Evolutionary conservation across 2,113 vertebrate genomes (phyloP), one percentile per base, ranked within the genome.

Genomic region (Oenanthe melanoleuca): DNA sequence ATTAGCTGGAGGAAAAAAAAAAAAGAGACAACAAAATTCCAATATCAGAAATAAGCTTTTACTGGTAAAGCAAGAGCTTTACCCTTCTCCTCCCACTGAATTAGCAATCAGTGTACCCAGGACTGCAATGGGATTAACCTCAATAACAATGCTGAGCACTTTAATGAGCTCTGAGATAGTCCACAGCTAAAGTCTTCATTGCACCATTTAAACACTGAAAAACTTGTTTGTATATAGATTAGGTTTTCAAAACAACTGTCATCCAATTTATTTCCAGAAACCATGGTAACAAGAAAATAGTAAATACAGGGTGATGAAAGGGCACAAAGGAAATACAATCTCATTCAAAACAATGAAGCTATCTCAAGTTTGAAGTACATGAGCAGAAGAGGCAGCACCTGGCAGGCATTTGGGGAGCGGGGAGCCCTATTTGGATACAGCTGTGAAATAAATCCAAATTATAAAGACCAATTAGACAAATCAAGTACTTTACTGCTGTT

Each of bases 211-310:
- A 86, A 90, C 42, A 80, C 29, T 24, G 22, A 83, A 87, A 87
- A 55, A 84, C 18, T 65, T 89, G 69, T 89, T 50, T 87, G 64
- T 65, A 55, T 60, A 67, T 52, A 77, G 66, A 75, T 72, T 69
- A 55, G 70, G 31, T 74, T 93, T 93, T 85, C 74, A 55, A 88
- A 93, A 95, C 40, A 88, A 72, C 26, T 61, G 29, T 47, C n/a
- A 57, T 45, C 49, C 50, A n/a, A 64, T 83, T 88, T 86, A 65
- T 71, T 91, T 86, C 65, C 81, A 74, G 70, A 93, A 95, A 82
- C 40, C 44, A 88, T 24, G 61, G 61, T 50, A 75, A 91, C 26
- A 89, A 56, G 52, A 70, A 92, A 89, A 55, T 12, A 71, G 44
- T 42, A 94, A 73, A 57, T 66, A 78, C 0, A 86, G 31, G 28